Conservation (phyloP, 1,140 invertebrate genomes). For the Solenopsis fugax region DNA sequence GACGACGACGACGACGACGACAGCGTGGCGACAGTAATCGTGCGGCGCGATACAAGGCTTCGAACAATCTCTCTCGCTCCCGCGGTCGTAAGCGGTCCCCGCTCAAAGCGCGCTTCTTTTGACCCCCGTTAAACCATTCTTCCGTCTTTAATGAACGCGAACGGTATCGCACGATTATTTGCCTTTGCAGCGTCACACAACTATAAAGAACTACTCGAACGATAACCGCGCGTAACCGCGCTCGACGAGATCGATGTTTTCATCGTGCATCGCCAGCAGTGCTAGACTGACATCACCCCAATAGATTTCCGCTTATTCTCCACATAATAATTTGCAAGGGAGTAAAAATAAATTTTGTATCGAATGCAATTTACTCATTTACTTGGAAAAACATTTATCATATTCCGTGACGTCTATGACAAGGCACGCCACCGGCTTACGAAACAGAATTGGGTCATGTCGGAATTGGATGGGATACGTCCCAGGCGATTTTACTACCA, state of each 20-base stretch:
- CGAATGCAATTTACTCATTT: constrained; percentile 62
- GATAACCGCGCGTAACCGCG: not conserved
- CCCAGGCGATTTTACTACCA: constrained; percentile 57
- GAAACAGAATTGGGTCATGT: constrained; percentile 63
- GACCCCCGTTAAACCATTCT: constrained; percentile 34
- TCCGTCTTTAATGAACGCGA: not conserved
- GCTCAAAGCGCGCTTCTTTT: constrained; percentile 42
- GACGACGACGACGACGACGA: constrained; percentile 6
- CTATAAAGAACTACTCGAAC: not conserved
- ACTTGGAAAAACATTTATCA: constrained; percentile 64
- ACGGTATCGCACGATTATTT: constrained; percentile 23
- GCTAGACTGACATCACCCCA: not conserved
- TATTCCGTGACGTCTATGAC: constrained; percentile 61
- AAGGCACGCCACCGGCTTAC: constrained; percentile 59
- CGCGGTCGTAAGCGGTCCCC: constrained; percentile 15
- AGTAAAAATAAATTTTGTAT: constrained; percentile 46
- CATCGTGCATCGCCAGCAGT: not conserved
- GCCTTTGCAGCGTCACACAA: no score
- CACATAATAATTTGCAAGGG: constrained; percentile 3
- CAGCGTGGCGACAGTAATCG: not conserved
- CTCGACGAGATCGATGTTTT: not conserved
- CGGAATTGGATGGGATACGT: constrained; percentile 62
- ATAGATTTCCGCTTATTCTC: constrained; percentile 6
- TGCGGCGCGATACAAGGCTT: constrained; percentile 12
- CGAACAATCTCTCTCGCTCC: constrained; percentile 10